phyloP scores from a whole-genome alignment of 2,797 vertebrate genomes.

The Enteromius paludinosus region DNA sequence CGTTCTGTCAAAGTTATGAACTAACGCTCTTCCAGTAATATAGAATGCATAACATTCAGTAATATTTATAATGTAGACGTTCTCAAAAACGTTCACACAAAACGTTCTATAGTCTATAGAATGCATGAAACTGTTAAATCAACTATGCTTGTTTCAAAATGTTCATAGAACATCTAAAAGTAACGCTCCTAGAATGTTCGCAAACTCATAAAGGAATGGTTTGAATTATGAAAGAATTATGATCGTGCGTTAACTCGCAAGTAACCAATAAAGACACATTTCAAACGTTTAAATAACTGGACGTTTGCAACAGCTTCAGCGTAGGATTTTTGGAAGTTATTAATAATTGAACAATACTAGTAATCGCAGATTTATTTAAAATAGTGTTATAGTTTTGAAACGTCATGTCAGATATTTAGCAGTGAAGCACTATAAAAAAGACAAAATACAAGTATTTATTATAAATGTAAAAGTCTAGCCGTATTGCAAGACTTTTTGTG shows the following conservation, averaged over 20 bases:
- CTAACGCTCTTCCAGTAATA: not conserved
- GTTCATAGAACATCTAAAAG: no score
- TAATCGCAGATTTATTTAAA: not conserved
- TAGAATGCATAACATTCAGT: no score
- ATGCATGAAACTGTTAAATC: no score
- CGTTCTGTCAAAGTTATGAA: not conserved
- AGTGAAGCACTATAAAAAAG: not conserved
- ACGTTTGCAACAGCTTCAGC: not conserved
- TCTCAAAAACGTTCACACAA: not conserved
- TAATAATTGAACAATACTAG: not conserved
- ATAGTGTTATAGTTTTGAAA: not conserved
- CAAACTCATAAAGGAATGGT: not conserved
- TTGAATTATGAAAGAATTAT: no score
- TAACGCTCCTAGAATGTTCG: not conserved
- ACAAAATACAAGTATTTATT: not conserved
- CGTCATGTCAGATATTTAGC: not conserved
- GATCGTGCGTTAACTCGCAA: no score
- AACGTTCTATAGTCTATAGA: no score
- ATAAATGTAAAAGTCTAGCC: not conserved
- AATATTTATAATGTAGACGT: not conserved
- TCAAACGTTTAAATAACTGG: not conserved
- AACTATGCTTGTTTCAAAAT: no score
- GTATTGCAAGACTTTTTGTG: not conserved
- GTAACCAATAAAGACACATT: not conserved
- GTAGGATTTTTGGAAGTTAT: not conserved